Percentiles rank a stretch among this genome's conserved stretches.
phyloP scores from a whole-genome alignment of 2,888 invertebrate species.

The Actias luna region DNA sequence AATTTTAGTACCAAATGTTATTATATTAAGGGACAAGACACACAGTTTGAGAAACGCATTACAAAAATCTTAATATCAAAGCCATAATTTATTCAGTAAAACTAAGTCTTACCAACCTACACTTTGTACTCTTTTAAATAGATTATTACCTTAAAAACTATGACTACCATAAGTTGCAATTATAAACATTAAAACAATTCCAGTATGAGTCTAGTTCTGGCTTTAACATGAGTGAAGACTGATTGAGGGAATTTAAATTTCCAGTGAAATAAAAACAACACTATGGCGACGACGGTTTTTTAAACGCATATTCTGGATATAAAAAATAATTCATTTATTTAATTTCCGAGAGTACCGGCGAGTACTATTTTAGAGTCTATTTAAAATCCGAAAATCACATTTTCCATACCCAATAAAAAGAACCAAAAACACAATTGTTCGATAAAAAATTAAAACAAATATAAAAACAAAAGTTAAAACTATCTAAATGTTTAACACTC shows the following conservation, averaged over 20 bases:
- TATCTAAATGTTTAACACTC: conserved; percentile 20
- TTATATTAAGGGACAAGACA: background rate
- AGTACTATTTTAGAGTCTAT: background rate
- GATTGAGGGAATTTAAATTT: background rate
- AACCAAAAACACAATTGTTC: background rate
- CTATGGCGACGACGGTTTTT: too few species aligned
- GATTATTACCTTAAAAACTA: conserved; percentile 12
- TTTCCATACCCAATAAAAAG: background rate
- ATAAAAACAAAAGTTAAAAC: conserved; percentile 18
- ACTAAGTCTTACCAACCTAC: conserved; percentile 23
- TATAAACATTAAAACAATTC: background rate
- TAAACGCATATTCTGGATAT: too few species aligned
- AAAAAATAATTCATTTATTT: too few species aligned
- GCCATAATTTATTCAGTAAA: conserved; percentile 32
- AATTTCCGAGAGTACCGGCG: background rate
- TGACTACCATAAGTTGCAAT: conserved; percentile 16
- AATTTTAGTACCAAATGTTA: background rate
- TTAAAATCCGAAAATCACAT: background rate
- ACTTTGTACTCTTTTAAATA: conserved; percentile 41
- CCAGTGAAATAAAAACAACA: too few species aligned
- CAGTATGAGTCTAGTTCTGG: background rate
- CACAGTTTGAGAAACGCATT: background rate
- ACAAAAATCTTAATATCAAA: conserved; percentile 30
- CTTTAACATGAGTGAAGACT: background rate
- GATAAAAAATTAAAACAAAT: conserved; percentile 12